A percentile compares a stretch with the other conserved stretches of the same genome.
Evolutionary conservation across 2,888 invertebrate genomes (phyloP).

Genomic region (Cheilosia grossa): DNA sequence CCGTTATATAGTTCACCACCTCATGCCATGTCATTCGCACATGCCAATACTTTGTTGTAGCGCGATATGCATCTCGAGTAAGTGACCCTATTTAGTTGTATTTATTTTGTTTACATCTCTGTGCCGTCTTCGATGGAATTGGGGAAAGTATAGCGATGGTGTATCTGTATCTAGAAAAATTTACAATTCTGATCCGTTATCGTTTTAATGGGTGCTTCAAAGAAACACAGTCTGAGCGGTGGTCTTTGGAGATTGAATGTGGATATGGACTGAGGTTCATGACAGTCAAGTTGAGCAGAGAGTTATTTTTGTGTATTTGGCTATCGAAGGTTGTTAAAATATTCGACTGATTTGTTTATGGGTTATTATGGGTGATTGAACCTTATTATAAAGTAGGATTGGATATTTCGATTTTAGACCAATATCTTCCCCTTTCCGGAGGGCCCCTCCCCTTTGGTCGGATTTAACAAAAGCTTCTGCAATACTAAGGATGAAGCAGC

Average conservation of each 20-base stretch:
- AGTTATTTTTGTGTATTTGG: too few species aligned
- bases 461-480: too few species aligned
- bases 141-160: neutral
- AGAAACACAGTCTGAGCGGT: neutral
- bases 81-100: conserved; percentile 21
- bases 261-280: too few species aligned
- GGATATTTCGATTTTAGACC: too few species aligned
- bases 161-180: neutral
- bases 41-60: neutral
- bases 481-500: too few species aligned
- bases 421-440: too few species aligned
- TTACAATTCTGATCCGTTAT: neutral
- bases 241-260: neutral
- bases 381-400: too few species aligned
- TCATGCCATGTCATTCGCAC: conserved; percentile 8
- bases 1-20: conserved; percentile 27
- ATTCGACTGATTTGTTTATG: too few species aligned
- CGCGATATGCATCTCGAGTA: neutral
- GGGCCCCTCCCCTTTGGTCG: too few species aligned
- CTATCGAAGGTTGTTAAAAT: too few species aligned
- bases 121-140: neutral
- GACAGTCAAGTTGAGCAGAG: too few species aligned
- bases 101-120: conserved; percentile 18
- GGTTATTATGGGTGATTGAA: too few species aligned
- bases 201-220: neutral